A percentile compares a stretch with the other conserved stretches of the same genome.
Evolutionary conservation across 1,140 invertebrate species (phyloP).

Genomic region (Drosophila bocqueti): DNA sequence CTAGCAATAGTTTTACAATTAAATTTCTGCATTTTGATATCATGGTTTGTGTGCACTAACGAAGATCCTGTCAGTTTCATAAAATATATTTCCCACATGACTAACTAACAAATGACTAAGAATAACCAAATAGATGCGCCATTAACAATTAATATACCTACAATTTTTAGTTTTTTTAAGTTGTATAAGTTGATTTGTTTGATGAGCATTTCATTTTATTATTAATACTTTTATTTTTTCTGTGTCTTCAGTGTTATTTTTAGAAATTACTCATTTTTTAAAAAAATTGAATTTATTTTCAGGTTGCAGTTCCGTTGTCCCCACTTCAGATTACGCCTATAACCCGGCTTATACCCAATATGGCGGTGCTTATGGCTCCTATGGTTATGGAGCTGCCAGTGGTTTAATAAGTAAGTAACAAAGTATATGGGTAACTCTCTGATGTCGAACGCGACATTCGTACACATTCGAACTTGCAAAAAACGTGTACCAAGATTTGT

Average conservation of each 20-base stretch:
- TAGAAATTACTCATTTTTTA: background rate
- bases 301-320: slow-evolving; percentile 88
- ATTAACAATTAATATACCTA: background rate
- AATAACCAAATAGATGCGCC: background rate
- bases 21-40: too few species aligned
- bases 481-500: too few species aligned
- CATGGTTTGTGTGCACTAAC: background rate
- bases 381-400: slow-evolving; percentile 90
- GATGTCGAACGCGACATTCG: too few species aligned
- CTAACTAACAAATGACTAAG: background rate
- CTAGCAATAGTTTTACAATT: too few species aligned
- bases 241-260: background rate
- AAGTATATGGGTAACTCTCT: background rate
- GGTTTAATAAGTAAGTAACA: slow-evolving; percentile 92
- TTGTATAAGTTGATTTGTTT: background rate
- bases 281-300: slow-evolving; percentile 8
- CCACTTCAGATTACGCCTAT: slow-evolving; percentile 89
- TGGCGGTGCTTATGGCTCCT: slow-evolving; percentile 89
- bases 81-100: background rate
- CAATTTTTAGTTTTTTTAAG: background rate
- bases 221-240: background rate
- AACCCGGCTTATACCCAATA: slow-evolving; percentile 91
- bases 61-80: too few species aligned
- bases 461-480: too few species aligned
- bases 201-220: background rate